Percentiles rank a stretch among this genome's conserved stretches.
These are phyloP conservation scores for Dolichomitus sp. DNA, from an alignment of 2,888 invertebrate genomes.

Conservation along the genomic window DNA sequence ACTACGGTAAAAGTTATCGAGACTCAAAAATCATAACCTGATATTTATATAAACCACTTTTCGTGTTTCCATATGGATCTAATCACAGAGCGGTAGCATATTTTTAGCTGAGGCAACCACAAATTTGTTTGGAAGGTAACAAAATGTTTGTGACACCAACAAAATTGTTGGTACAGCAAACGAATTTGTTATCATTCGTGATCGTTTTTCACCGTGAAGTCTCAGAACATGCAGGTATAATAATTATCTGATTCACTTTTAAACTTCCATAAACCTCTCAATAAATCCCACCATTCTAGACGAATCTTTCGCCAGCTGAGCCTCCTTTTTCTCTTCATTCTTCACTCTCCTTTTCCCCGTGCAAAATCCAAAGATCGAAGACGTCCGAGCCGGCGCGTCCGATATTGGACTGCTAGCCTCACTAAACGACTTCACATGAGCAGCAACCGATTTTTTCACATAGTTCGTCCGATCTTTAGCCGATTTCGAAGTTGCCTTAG, in stretches of 20 bases:
- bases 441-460: conserved; percentile 72
- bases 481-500: conserved; percentile 67
- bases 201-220: too few relatives aligned
- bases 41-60: too few relatives aligned
- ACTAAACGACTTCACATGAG: conserved; percentile 73
- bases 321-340: conserved; percentile 60
- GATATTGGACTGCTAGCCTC: conserved; percentile 73
- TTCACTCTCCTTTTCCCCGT: conserved; percentile 78
- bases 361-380: conserved; percentile 84
- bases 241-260: neutral
- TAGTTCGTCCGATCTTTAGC: conserved; percentile 77
- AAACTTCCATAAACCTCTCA: neutral
- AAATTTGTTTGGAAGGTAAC: too few relatives aligned
- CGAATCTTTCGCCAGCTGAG: conserved; percentile 14
- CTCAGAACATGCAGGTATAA: too few relatives aligned
- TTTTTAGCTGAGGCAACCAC: too few relatives aligned
- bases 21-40: too few relatives aligned
- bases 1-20: too few relatives aligned
- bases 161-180: too few relatives aligned
- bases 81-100: too few relatives aligned
- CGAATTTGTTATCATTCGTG: neutral
- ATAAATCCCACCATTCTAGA: conserved; percentile 65
- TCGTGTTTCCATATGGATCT: too few relatives aligned
- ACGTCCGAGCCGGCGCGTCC: conserved; percentile 71
- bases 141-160: too few relatives aligned